Evolutionary conservation across 2,888 invertebrate genomes (phyloP).

Genomic region (Silvanus unidentatus): DNA sequence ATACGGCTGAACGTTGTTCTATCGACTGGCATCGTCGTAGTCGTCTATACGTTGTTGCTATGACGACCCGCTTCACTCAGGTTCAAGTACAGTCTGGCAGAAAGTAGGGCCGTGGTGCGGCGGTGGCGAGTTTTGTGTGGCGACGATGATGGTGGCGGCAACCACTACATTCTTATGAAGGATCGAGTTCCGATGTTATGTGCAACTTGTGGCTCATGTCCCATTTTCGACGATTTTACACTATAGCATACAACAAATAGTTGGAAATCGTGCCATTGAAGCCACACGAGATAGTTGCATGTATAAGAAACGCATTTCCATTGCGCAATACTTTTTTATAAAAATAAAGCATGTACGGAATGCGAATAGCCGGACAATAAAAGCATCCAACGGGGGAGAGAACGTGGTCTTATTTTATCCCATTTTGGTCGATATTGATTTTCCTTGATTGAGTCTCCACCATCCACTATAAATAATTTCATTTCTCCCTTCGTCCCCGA

Average conservation of each 20-base stretch:
- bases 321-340: no score
- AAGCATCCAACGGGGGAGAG: no score
- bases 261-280: no score
- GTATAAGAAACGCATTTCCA: no score
- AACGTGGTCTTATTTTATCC: not conserved
- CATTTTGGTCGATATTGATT: constrained; percentile 12
- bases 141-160: constrained; percentile 11
- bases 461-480: constrained; percentile 12
- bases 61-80: constrained; percentile 37
- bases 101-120: no score
- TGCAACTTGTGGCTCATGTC: constrained; percentile 3
- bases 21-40: constrained; percentile 33
- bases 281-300: no score
- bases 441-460: constrained; percentile 8
- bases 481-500: constrained; percentile 2
- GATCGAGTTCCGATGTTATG: not conserved
- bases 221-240: no score
- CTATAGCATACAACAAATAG: no score
- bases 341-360: no score
- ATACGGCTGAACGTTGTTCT: constrained; percentile 14
- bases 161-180: constrained; percentile 1
- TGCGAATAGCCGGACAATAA: no score
- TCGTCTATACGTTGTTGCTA: constrained; percentile 37
- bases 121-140: constrained; percentile 10
- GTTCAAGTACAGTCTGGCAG: constrained; percentile 39